Evolutionary conservation across 1,140 invertebrate genomes (phyloP), one percentile per base, ranked within the genome.

Genomic region (Leptinotarsa lineolata): DNA sequence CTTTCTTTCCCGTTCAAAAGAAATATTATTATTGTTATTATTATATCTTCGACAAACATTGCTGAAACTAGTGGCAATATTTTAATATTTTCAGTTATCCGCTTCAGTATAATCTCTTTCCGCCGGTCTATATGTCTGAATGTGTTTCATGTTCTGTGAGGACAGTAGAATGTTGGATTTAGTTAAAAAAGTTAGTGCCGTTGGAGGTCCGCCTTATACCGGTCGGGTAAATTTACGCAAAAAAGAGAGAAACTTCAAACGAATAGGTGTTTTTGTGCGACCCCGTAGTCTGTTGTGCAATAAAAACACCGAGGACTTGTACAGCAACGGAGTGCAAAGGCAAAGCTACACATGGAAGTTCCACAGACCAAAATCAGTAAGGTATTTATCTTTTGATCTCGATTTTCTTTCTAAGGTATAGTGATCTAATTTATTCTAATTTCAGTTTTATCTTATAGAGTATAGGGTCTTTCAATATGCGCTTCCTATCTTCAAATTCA

Each of bases 301-400:
- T 44, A 71, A 68, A 61, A 77, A 76, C 72, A 74, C 76, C 3
- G 79, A 80, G 16, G 79, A 80, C 64, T 76, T 75, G 45, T 76
- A 80, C 71, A 74, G 70, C 46, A 75, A 74, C 39, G 77, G 72
- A 15, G 71, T 75, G 45, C 79, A 80, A 67, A 76, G 78, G 61
- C 79, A 77, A 30, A 80, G 79, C 73, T 74, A 77, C 69, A 80
- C 79, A 22, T 80, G 79, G 79, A 80, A 80, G 66, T 80, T 80
- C 72, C 79, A 79, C 68, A 78, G 78, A 48, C 79, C 79, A 13
- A 80, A 79, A 58, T 80, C 79, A n/a, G 64, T 74, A 59, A 80
- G 79, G 79, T 80, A 80, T 54, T 54, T 54, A 54, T 54, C 15
- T 54, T 54, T 54, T 54, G 48, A 6, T 54, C 48, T n/a, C 48